Evolutionary conservation across 2,888 invertebrate genomes (phyloP).

Genomic region (Invenusta paracnida): DNA sequence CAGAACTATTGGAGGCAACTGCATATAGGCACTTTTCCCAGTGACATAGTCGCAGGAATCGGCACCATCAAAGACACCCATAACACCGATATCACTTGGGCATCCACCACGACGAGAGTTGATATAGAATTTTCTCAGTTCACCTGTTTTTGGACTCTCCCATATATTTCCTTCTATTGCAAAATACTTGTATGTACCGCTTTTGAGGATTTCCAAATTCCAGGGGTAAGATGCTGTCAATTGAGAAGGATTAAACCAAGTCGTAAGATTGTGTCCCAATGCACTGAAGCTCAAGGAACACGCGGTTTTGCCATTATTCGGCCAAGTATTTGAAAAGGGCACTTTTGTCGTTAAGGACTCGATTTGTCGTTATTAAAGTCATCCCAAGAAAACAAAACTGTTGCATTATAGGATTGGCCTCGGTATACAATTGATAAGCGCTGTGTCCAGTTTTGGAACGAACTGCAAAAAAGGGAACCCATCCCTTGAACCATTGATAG

Average conservation of each 20-base stretch:
- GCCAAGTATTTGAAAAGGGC: too few species aligned
- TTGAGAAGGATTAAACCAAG: background rate
- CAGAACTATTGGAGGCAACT: background rate
- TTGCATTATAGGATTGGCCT: background rate
- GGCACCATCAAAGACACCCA: background rate
- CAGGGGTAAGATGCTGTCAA: background rate
- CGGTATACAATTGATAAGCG: background rate
- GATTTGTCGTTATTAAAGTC: background rate
- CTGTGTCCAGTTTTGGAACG: background rate
- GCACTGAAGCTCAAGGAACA: background rate
- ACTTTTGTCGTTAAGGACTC: too few species aligned
- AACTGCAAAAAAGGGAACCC: background rate
- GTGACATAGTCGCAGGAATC: background rate
- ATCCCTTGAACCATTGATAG: too few species aligned
- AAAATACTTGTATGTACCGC: background rate
- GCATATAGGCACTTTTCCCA: background rate
- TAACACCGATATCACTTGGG: background rate
- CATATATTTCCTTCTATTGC: background rate
- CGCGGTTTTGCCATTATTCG: background rate
- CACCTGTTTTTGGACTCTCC: background rate
- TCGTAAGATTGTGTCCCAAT: background rate
- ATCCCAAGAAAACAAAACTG: background rate
- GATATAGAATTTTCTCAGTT: background rate
- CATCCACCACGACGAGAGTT: background rate
- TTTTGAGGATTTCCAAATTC: background rate